Conservation (phyloP, 2,797 vertebrate genomes). For the Sebastes trivittatus region DNA sequence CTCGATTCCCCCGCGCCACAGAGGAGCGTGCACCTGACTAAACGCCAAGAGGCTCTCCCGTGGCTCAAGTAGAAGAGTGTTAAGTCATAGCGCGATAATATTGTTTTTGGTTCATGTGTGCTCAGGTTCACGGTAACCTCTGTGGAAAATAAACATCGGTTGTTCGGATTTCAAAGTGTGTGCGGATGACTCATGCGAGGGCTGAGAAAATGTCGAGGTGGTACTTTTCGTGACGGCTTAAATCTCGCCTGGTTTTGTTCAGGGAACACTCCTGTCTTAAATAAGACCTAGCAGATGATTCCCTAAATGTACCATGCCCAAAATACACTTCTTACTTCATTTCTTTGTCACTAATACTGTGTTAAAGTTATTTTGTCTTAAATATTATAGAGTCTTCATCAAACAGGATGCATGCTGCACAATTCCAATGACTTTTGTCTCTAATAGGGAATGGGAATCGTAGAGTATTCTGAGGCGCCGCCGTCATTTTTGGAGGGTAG, state of each 20-base stretch:
- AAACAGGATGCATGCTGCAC: neutral
- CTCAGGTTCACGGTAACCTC: slow-evolving; percentile 51
- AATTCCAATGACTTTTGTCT: neutral
- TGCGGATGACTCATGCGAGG: slow-evolving; percentile 22
- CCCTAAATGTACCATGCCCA: neutral
- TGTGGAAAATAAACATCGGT: slow-evolving; percentile 45
- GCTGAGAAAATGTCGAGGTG: slow-evolving; percentile 32
- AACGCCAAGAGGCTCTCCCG: slow-evolving; percentile 53
- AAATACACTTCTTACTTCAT: neutral
- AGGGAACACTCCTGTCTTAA: neutral
- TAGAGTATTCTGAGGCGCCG: rapidly evolving
- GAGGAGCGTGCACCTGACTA: slow-evolving; percentile 70
- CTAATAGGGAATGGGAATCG: too few species aligned
- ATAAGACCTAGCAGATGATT: neutral
- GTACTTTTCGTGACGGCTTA: slow-evolving; percentile 14
- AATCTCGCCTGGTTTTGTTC: slow-evolving; percentile 18
- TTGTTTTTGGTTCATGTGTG: slow-evolving; percentile 62
- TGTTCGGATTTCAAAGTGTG: slow-evolving; percentile 42
- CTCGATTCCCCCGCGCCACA: slow-evolving; percentile 35
- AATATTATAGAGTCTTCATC: neutral
- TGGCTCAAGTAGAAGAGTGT: slow-evolving; percentile 42
- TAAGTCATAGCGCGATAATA: slow-evolving; percentile 72
- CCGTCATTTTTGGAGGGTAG: too few species aligned
- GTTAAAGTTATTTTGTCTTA: neutral
- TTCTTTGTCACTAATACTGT: neutral